Percentiles rank a stretch among this genome's conserved stretches.
These are phyloP conservation scores for Anastrepha ludens DNA, from an alignment of 1,140 invertebrate species.

Conservation along the genomic window DNA sequence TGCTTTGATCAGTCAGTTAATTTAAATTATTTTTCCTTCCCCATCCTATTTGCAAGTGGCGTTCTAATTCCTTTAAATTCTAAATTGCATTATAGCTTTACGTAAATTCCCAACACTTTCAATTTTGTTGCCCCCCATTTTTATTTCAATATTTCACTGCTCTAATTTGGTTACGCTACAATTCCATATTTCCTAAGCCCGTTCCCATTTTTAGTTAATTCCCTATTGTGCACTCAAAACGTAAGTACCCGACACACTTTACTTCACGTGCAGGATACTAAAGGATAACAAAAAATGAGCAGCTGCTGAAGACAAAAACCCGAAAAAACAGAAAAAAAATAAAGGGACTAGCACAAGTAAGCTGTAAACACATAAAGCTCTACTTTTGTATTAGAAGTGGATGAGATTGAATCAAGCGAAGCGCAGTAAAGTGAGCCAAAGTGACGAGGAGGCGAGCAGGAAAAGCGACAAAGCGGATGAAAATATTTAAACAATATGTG, in stretches of 20 bases:
- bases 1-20: no score
- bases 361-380: background rate
- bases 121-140: no score
- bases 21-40: no score
- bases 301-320: background rate
- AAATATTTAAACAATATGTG: conserved; percentile 11
- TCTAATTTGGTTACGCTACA: background rate
- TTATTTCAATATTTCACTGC: background rate
- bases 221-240: conserved; percentile 13
- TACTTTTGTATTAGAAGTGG: background rate
- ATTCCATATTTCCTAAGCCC: background rate
- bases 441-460: background rate
- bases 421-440: background rate
- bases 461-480: background rate
- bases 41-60: no score
- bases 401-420: background rate
- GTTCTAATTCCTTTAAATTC: background rate
- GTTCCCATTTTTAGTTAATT: background rate
- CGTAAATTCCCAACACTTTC: no score
- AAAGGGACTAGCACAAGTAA: no score
- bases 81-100: no score
- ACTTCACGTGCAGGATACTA: background rate
- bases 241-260: background rate
- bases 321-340: background rate
- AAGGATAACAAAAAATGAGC: background rate